These are phyloP conservation scores for Microplitis manilae DNA, from an alignment of 2,888 invertebrate species.

Conservation along the genomic window DNA sequence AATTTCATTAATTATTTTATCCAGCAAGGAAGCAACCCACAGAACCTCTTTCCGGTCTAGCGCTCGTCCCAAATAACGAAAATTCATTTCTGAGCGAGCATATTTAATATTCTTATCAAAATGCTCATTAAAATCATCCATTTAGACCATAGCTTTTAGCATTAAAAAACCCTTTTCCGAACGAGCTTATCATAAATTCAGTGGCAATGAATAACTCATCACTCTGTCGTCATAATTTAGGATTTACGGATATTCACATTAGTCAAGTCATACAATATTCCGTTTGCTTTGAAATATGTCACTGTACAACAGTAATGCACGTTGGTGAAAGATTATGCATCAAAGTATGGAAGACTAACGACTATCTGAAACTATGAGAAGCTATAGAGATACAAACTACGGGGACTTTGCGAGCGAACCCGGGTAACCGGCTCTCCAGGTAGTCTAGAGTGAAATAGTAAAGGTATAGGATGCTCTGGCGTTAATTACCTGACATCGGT, in stretches of 20 bases:
- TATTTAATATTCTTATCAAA: no score
- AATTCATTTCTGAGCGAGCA: no score
- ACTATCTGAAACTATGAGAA: not conserved
- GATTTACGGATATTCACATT: not conserved
- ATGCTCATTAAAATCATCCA: no score
- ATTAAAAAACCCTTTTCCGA: not conserved
- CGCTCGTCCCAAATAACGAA: no score
- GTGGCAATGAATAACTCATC: not conserved
- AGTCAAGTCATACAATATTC: not conserved
- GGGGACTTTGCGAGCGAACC: not conserved
- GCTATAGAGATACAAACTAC: not conserved
- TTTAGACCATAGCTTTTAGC: no score
- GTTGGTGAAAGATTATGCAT: not conserved
- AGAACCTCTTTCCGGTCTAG: no score
- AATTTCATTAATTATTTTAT: not conserved
- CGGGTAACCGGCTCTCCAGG: not conserved
- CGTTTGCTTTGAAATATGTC: not conserved
- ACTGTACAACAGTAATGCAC: not conserved
- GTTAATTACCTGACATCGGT: constrained; percentile 57
- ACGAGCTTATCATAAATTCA: not conserved
- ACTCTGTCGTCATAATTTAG: not conserved
- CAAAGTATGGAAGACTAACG: not conserved
- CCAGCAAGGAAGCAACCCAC: no score
- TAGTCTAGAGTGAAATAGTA: not conserved
- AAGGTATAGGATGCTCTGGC: constrained; percentile 43